Evolutionary conservation across 2,797 vertebrate species (phyloP), one percentile per base, ranked within the genome.

Genomic region (Otolemur crassicaudatus): DNA sequence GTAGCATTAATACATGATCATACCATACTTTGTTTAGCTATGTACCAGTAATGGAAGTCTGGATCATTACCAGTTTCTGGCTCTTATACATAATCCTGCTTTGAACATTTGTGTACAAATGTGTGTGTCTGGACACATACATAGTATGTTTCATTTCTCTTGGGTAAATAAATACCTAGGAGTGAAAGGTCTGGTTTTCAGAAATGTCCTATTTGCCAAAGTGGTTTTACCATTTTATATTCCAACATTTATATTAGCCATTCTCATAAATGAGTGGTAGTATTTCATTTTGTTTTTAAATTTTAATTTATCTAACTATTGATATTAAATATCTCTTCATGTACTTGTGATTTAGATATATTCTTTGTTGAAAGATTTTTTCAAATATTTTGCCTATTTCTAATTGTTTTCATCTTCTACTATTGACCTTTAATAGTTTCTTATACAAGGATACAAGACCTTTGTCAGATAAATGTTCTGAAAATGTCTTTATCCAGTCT

Each of bases 81-180:
- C 67, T 90, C 23, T 82, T 86, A 70, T 53, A 14, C 70, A 82
- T 76, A 58, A 81, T 93, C 29, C 22, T 75, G 60, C 61, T 76
- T 9, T 46, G 43, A 61, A 49, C 69, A 93, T 82, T 93, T 82
- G 37, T 72, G 6, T 73, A 31, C 17, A 80, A 46, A 86, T 61
- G 5, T 86, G 6, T 90, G 3, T 34, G 19, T 87, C 49, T 53
- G 27, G 58, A 80, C 0, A 19, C 56, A 23, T 76, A 53, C 14
- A 53, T 53, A 16, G 49, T 53, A 29, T 69, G 43, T 96, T 94
- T 94, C 34, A 27, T 87, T 83, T 87, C 79, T 75, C 20, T 80
- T 29, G 20, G 20, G 72, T 95, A 70, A 72, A 87, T 95, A 70
- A 72, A 87, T 79, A 91, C 43, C 76, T 81, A 79, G 56, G 37